These are phyloP conservation scores for Ceratitis capitata DNA, from an alignment of 1,140 invertebrate genomes.

Conservation along the genomic window DNA sequence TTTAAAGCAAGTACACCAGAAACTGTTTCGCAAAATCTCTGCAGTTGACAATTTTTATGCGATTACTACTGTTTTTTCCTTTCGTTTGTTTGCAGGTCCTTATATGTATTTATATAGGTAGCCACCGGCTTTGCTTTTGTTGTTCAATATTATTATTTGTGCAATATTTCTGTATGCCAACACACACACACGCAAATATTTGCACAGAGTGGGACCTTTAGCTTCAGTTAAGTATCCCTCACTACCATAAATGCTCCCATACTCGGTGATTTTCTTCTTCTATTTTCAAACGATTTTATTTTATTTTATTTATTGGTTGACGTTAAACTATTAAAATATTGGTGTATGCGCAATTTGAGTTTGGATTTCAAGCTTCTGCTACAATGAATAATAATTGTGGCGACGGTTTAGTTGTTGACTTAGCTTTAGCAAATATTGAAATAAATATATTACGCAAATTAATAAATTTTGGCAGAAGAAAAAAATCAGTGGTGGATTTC, in stretches of 20 bases:
- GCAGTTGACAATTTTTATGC: not conserved
- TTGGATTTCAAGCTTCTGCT: constrained; percentile 38
- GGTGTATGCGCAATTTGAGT: constrained; percentile 43
- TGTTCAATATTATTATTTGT: not conserved
- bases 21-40: not conserved
- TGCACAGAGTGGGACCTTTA: not conserved
- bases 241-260: not conserved
- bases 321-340: constrained; percentile 64
- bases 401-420: constrained; percentile 61
- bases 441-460: not conserved
- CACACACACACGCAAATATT: not conserved
- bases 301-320: constrained; percentile 63
- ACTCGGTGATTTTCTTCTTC: not conserved
- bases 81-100: not conserved
- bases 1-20: not conserved
- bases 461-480: not conserved
- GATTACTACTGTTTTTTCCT: not conserved
- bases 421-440: constrained; percentile 62
- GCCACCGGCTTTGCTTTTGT: not conserved
- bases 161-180: not conserved
- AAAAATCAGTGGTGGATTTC: not conserved
- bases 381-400: constrained; percentile 57
- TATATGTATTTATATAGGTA: not conserved
- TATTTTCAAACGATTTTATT: constrained; percentile 39
- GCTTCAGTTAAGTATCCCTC: not conserved